Evolutionary conservation across 2,888 invertebrate species (phyloP).

Genomic region (Lycia hirtaria): DNA sequence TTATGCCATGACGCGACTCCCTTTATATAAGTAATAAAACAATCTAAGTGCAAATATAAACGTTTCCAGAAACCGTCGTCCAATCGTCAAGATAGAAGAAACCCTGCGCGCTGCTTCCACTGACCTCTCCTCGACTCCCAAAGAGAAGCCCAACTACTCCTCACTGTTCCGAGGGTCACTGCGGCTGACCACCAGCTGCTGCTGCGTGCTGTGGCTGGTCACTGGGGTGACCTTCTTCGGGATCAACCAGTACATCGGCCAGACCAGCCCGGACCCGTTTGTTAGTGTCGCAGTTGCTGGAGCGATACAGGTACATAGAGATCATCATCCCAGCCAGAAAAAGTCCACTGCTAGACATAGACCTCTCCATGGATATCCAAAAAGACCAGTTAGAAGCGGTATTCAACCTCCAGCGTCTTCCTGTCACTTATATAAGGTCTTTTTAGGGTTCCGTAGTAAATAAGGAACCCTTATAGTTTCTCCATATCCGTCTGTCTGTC

Average conservation of each 20-base stretch:
- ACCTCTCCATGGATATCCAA: no score
- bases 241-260: conserved; percentile 92
- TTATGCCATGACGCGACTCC: no score
- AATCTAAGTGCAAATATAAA: no score
- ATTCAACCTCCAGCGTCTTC: no score
- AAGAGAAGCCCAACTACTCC: conserved; percentile 78
- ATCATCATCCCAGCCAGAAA: no score
- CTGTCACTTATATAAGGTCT: no score
- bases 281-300: conserved; percentile 90
- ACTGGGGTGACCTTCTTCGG: conserved; percentile 94
- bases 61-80: conserved; percentile 74
- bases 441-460: no score
- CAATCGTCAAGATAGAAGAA: conserved; percentile 76
- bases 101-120: conserved; percentile 66
- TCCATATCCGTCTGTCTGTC: no score
- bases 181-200: conserved; percentile 87
- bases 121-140: conserved; percentile 51
- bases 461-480: no score
- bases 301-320: conserved; percentile 64
- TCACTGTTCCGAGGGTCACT: conserved; percentile 88
- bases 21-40: no score
- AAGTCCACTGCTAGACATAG: no score
- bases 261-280: conserved; percentile 92
- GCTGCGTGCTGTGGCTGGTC: conserved; percentile 91
- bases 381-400: no score